Evolutionary conservation across 2,113 vertebrate species (phyloP).

Genomic region (Mobula birostris): DNA sequence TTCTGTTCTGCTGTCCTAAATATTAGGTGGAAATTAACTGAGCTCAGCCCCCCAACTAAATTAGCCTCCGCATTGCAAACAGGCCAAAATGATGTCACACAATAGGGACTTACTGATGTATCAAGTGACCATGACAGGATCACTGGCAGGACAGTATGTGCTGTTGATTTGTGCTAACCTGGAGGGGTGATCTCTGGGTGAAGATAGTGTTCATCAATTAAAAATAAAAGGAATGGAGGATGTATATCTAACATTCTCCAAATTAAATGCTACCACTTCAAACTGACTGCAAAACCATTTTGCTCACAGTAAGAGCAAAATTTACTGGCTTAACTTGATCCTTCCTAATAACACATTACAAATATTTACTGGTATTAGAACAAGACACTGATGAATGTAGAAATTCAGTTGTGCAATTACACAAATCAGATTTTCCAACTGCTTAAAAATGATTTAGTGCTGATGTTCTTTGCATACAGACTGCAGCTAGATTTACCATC

Average conservation of each 20-base stretch:
- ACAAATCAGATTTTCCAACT: not conserved
- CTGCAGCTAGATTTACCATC: not conserved
- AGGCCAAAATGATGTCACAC: slow-evolving; percentile 24
- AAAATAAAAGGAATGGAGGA: not conserved
- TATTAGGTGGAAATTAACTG: slow-evolving; percentile 11
- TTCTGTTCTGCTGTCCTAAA: not conserved
- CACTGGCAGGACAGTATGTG: not conserved
- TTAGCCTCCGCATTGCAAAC: slow-evolving; percentile 4
- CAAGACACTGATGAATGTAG: not conserved
- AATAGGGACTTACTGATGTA: slow-evolving; percentile 32
- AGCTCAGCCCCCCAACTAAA: not conserved
- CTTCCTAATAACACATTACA: not conserved
- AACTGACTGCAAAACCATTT: not conserved
- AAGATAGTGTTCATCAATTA: not conserved
- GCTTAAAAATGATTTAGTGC: not conserved
- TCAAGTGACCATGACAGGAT: not conserved
- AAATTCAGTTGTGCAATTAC: not conserved
- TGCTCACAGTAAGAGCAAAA: not conserved
- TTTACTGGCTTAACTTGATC: not conserved
- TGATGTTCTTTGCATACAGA: too few species aligned
- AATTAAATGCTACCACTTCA: not conserved
- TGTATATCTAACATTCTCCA: not conserved
- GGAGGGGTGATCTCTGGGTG: not conserved
- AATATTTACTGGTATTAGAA: not conserved
- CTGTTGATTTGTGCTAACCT: not conserved